Conservation (phyloP, 23 tunicate species). For the Ciona savignyi region DNA sequence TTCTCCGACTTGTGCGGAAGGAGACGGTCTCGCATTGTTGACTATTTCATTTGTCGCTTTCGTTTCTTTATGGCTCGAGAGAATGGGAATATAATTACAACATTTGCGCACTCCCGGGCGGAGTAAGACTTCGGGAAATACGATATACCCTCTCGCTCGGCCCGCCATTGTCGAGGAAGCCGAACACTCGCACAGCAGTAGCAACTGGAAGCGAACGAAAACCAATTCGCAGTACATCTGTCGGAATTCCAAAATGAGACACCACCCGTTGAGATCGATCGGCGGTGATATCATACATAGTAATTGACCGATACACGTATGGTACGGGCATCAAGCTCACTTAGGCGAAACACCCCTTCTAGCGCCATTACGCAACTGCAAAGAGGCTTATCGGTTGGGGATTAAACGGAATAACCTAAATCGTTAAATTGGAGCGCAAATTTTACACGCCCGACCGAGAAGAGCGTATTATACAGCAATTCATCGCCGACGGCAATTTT, state of each 20-base stretch:
- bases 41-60: slow-evolving; percentile 15
- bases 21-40: slow-evolving; percentile 4
- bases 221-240: not conserved
- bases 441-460: not conserved
- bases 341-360: too few relatives aligned
- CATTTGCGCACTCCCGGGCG: not conserved
- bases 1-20: slow-evolving; percentile 2
- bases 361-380: too few relatives aligned
- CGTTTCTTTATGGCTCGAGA: slow-evolving; percentile 11
- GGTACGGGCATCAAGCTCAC: too few relatives aligned
- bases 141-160: not conserved
- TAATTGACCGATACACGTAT: too few relatives aligned
- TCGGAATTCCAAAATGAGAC: not conserved
- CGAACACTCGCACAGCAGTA: not conserved
- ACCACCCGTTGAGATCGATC: not conserved
- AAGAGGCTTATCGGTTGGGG: too few relatives aligned
- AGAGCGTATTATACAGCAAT: not conserved
- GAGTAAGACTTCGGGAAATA: not conserved
- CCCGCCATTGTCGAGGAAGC: not conserved
- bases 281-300: not conserved
- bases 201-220: not conserved
- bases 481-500: not conserved
- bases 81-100: not conserved
- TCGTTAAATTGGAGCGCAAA: not conserved
- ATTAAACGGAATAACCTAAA: not conserved